Base-by-base conservation (phyloP, 1,140 invertebrate genomes). In the Acromyrmex heyeri region DNA sequence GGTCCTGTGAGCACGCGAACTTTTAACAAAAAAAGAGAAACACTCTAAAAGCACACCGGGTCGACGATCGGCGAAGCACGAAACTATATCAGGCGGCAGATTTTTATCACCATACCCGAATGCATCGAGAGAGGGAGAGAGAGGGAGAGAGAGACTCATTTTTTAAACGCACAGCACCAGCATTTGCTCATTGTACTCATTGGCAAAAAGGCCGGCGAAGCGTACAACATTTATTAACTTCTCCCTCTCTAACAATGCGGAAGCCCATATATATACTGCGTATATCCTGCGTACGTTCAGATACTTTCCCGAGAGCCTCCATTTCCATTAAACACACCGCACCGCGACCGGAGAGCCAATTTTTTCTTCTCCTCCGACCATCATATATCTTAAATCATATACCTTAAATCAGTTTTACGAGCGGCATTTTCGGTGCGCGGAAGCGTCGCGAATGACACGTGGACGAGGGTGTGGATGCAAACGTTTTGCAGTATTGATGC, bases 341-440 rank as follows among this genome's bases (percentile, higher is more conserved):
- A 70, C 34, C 27, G 73, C 64, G 64, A 44, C 38, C 27, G 87
- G 27, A 21, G 30, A 82, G 86, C 48, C 76, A 76, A 86, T 89
- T 83, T 90, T 89, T 86, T 14, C 12, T 24, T 55, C 24, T 18
- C 24, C 72, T 30, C 38, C 10, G 21, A 24, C 62, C 57, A 55
- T 87, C 87, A 55, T 89, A 86, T 89, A 89, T 89, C 87, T 90
- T 67, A 78, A 90, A 90, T 87, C 88, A 87, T 44, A 44, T 87
- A 87, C 87, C 87, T 90, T 67, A 78, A 90, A 90, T 87, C 88
- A 87, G 77, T 78, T 90, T 90, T 83, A 90, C 85, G 85, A 83
- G 38, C 72, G n/a, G 21, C 50, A 27, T 77, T 79, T 34, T 38
- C n/a, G 61, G 12, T 21, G 53, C 55, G n/a, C 18, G 78, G 8